Conservation (phyloP, 2,797 vertebrate species). For the Vultur gryphus region DNA sequence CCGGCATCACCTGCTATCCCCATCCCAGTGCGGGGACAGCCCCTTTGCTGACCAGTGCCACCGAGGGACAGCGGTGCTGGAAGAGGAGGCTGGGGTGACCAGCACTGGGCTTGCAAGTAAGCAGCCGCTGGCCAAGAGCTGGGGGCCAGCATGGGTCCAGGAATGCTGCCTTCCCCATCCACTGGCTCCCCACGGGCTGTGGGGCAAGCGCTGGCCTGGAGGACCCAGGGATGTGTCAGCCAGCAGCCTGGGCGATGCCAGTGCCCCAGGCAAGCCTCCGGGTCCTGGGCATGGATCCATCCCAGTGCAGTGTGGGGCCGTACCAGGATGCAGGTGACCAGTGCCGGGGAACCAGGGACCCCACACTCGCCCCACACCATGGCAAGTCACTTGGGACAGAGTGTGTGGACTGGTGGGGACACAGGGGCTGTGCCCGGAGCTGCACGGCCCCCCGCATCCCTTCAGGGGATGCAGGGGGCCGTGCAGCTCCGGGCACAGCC, state of each 20-base stretch:
- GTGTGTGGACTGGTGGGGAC: background rate
- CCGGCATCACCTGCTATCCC: background rate
- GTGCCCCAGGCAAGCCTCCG: background rate
- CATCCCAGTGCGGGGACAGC: background rate
- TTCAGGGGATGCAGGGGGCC: background rate
- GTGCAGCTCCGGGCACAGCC: background rate
- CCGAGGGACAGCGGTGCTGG: background rate
- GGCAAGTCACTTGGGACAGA: background rate
- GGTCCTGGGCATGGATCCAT: background rate
- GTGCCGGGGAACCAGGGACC: background rate
- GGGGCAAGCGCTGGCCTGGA: background rate
- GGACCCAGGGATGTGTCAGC: background rate
- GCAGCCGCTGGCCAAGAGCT: background rate
- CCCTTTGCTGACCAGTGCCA: background rate
- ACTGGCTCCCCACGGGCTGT: background rate
- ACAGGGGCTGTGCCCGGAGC: background rate
- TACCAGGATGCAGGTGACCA: background rate
- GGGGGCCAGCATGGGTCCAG: no score
- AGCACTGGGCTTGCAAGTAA: background rate
- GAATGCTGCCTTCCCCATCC: background rate
- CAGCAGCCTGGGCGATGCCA: background rate
- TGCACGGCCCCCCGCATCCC: accelerated
- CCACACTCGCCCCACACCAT: accelerated
- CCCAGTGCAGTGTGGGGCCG: accelerated
- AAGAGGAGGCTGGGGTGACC: background rate